A percentile compares a stretch with the other conserved stretches of the same genome.
Conservation (phyloP, 2,888 invertebrate genomes). For the Formica aserva region DNA sequence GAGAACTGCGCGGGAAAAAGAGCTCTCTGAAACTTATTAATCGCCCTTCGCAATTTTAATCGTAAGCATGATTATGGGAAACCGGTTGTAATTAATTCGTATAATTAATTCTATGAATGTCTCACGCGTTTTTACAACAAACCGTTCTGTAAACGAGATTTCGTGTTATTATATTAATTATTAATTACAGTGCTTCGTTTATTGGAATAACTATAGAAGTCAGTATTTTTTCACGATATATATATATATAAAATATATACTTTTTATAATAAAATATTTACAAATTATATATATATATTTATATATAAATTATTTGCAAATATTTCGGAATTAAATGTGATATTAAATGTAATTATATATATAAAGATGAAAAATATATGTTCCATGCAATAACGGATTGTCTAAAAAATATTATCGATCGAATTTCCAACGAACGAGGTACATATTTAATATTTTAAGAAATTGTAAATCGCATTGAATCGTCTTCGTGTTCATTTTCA, state of each 20-base stretch:
- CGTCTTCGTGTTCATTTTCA: conserved; percentile 44
- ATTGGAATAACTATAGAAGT: neutral
- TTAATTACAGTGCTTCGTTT: neutral
- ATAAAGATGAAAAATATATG: neutral
- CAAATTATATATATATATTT: neutral
- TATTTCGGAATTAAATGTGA: neutral
- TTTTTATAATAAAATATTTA: too few relatives aligned
- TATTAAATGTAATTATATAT: conserved; percentile 11
- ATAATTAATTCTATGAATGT: conserved; percentile 19
- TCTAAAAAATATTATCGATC: neutral
- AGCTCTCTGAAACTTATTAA: conserved; percentile 31
- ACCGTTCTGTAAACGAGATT: neutral
- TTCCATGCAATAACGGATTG: neutral
- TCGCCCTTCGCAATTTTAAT: conserved; percentile 22
- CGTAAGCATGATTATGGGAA: neutral
- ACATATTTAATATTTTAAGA: neutral
- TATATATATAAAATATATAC: too few relatives aligned
- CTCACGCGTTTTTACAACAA: neutral
- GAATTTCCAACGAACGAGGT: neutral
- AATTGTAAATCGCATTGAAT: neutral
- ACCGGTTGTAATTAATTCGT: neutral
- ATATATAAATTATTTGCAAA: neutral
- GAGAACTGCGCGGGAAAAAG: conserved; percentile 9
- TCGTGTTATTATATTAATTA: neutral
- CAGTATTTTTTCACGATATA: neutral